Evolutionary conservation across 2,113 vertebrate species (phyloP).

Genomic region (Notothenia coriiceps): DNA sequence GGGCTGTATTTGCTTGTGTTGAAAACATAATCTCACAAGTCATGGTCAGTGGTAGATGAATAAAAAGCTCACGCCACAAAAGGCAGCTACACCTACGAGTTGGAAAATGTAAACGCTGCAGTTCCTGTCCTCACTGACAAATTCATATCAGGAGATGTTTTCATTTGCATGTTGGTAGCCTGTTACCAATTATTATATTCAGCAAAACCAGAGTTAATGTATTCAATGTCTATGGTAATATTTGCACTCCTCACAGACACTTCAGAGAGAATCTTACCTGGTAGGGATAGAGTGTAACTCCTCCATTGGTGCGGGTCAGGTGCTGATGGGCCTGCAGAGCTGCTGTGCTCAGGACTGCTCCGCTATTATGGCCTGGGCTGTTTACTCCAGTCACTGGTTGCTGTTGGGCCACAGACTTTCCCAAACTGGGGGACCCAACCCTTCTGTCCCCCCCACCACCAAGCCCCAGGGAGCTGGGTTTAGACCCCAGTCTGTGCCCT

Average conservation of each 20-base stretch:
- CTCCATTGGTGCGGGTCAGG: constrained; percentile 90
- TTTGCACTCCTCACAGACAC: constrained; percentile 5
- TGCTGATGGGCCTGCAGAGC: constrained; percentile 92
- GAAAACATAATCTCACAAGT: constrained; percentile 14
- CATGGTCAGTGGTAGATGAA: not conserved
- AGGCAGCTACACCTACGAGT: not conserved
- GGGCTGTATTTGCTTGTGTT: not conserved
- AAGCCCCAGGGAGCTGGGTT: constrained; percentile 93
- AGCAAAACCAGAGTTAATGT: not conserved
- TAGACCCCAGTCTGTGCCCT: constrained; percentile 89
- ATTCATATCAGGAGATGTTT: constrained; percentile 1
- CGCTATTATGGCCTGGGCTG: constrained; percentile 86
- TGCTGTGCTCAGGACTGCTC: constrained; percentile 79
- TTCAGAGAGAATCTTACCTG: constrained; percentile 86
- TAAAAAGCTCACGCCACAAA: constrained; percentile 3
- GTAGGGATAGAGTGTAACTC: constrained; percentile 95
- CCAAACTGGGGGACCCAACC: constrained; percentile 87
- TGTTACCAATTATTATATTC: constrained; percentile 10
- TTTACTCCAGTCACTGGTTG: constrained; percentile 81
- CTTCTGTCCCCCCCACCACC: constrained; percentile 90
- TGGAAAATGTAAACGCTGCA: not conserved
- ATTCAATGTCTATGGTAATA: constrained; percentile 26
- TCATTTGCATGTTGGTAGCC: constrained; percentile 7
- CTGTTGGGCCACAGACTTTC: constrained; percentile 83
- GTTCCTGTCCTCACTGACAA: constrained; percentile 7